Evolutionary conservation across 2,888 invertebrate genomes (phyloP).

Genomic region (Drosophila imparisetae): DNA sequence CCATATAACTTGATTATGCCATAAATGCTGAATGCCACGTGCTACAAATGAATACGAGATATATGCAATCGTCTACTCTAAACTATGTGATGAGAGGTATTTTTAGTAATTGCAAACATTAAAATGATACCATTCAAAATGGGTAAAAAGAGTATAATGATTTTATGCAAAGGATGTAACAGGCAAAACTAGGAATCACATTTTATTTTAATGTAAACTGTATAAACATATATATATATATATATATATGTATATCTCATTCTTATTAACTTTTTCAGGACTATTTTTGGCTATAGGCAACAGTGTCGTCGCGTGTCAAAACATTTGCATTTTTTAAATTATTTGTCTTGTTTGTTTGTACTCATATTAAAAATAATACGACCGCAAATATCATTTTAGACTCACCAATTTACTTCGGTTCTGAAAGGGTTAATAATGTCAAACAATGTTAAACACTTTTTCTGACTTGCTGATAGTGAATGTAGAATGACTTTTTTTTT

Average conservation of each 20-base stretch:
- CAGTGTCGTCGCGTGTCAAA: background rate
- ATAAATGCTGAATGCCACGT: slow-evolving; percentile 21
- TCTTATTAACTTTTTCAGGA: background rate
- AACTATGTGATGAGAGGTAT: background rate
- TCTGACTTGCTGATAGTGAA: background rate
- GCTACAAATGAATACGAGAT: slow-evolving; percentile 15
- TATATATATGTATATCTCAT: background rate
- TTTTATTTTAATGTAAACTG: background rate
- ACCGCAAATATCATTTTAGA: background rate
- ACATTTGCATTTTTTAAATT: background rate
- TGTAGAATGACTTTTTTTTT: background rate
- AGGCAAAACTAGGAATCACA: background rate
- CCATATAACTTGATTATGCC: slow-evolving; percentile 9
- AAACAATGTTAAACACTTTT: background rate
- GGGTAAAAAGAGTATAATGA: background rate
- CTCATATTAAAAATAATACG: background rate
- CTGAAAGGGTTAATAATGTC: background rate
- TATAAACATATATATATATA: background rate
- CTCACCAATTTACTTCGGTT: background rate
- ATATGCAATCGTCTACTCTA: background rate
- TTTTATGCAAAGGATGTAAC: background rate
- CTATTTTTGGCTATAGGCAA: background rate
- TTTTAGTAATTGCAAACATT: background rate
- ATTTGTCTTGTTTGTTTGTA: background rate
- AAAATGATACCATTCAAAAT: background rate